Evolutionary conservation across 2,113 vertebrate species (phyloP).

Genomic region (Bostrychus sinensis): DNA sequence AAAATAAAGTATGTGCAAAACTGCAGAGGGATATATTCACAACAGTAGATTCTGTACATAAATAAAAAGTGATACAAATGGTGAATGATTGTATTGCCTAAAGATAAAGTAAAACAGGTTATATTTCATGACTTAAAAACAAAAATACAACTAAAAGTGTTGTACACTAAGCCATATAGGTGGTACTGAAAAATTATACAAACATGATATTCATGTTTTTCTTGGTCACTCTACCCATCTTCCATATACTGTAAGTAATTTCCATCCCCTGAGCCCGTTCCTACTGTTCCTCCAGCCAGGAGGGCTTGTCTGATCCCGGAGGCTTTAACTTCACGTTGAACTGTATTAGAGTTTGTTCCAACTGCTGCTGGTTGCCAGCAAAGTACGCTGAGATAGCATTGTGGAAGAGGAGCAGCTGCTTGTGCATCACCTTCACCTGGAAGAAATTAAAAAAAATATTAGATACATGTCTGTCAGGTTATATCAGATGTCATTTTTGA

Average conservation of each 20-base stretch:
- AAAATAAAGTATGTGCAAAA: constrained; percentile 62
- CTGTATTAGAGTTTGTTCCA: constrained; percentile 96
- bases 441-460: constrained; percentile 1
- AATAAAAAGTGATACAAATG: constrained; percentile 42
- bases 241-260: constrained; percentile 22
- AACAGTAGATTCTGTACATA: constrained; percentile 48
- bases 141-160: constrained; percentile 25
- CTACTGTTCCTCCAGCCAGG: constrained; percentile 98
- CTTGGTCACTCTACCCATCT: constrained; percentile 27
- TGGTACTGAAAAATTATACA: constrained; percentile 49
- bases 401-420: constrained; percentile 97
- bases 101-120: constrained; percentile 48
- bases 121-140: constrained; percentile 15
- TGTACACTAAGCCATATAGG: constrained; percentile 27
- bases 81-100: constrained; percentile 59
- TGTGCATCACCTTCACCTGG: constrained; percentile 99
- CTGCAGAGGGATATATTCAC: constrained; percentile 35
- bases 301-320: constrained; percentile 91
- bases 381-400: constrained; percentile 98
- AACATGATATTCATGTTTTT: constrained; percentile 32
- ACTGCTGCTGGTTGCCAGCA: constrained; percentile 96
- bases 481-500: too few species aligned
- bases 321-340: constrained; percentile 96
- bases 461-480: constrained; percentile 23
- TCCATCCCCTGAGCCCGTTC: constrained; percentile 24